Evolutionary conservation across 2,888 invertebrate species (phyloP), one percentile per base, ranked within the genome.

Genomic region (Himalopsyche kuldschensis): DNA sequence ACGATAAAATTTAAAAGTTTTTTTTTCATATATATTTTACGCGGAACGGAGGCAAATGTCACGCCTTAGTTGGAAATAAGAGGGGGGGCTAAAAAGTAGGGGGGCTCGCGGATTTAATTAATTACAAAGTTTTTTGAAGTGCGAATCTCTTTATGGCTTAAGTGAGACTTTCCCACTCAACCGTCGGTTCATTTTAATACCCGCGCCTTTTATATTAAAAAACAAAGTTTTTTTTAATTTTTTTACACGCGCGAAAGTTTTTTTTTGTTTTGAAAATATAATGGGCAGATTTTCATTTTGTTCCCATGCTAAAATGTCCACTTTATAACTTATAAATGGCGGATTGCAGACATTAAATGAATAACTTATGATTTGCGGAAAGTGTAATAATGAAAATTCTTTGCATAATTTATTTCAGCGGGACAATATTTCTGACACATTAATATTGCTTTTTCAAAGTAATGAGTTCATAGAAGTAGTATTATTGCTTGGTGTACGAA

Each of bases 111-210:
- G 77, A 80, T 80, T 83, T 83, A 83, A 83, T 83, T 83, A 83
- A 84, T 81, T 84, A 84, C 82, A 84, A 84, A 84, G 78, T 84
- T 84, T 69, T 69, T 81, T 24, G 47, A 81, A 84, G 84, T 76
- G 81, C 75, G 84, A 81, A 79, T 84, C 75, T 82, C 79, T 79
- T 84, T 80, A 84, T 69, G 35, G 82, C 81, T 79, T 78, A 82
- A 80, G 30, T 20, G 84, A 79, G 84, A 77, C 82, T 79, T 63
- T 78, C 32, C 63, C 79, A 27, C 78, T 80, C 78, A 80, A 81
- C 82, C 82, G 81, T 84, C 84, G 78, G 82, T 84, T 84, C 84
- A 82, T 82, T 82, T 84, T 77, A 41, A 81, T 55, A 79, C 48
- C 20, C 20, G 41, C 76, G 76, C 20, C 76, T 76, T 41, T 41